These are phyloP conservation scores for Coreius guichenoti DNA, from an alignment of 2,797 vertebrate genomes.

Conservation along the genomic window DNA sequence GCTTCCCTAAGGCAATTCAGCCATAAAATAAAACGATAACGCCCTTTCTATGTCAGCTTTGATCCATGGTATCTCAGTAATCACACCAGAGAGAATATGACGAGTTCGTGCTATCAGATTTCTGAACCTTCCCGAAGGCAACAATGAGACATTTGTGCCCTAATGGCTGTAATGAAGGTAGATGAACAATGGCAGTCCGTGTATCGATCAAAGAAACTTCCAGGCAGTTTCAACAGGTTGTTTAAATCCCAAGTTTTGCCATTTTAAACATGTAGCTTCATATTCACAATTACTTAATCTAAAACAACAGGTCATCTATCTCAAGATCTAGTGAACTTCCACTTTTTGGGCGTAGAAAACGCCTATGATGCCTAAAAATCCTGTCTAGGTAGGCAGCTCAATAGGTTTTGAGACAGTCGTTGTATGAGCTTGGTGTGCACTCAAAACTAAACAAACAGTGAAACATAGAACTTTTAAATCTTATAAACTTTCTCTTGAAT, in stretches of 20 bases:
- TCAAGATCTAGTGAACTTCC: neutral
- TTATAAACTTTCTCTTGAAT: neutral
- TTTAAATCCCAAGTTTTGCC: neutral
- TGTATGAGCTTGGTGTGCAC: neutral
- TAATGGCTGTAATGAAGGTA: constrained; percentile 25
- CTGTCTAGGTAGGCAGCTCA: constrained; percentile 13
- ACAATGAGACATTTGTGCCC: constrained; percentile 37
- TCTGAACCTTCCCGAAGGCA: neutral
- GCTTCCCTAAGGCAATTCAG: constrained; percentile 3
- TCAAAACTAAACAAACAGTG: neutral
- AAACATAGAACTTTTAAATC: neutral
- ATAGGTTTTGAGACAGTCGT: neutral
- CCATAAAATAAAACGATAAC: constrained; percentile 21
- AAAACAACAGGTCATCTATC: neutral
- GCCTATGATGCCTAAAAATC: neutral
- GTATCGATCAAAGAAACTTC: constrained; percentile 28
- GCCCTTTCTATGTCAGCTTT: constrained; percentile 32
- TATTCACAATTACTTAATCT: neutral
- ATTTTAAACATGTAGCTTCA: neutral
- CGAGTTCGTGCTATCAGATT: constrained; percentile 3
- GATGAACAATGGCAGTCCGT: constrained; percentile 8
- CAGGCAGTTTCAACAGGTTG: constrained; percentile 5
- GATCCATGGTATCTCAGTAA: constrained; percentile 5
- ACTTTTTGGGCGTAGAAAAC: neutral
- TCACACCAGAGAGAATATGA: constrained; percentile 14